Conservation (phyloP, 2,888 invertebrate species). For the Epistrophella euchroma region DNA sequence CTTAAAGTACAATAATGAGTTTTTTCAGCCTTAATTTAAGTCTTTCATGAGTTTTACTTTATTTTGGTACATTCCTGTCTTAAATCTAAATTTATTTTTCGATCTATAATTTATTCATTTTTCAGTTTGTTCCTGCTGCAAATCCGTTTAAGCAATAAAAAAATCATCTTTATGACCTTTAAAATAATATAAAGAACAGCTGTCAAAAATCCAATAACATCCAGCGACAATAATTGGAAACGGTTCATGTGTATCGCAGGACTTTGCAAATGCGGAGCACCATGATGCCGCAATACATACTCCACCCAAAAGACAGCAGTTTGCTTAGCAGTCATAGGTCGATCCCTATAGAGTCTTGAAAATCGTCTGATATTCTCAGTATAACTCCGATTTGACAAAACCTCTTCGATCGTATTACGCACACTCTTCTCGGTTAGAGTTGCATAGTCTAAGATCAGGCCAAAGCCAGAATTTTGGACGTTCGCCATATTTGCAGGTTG, state of each 20-base stretch:
- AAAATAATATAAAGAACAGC: constrained; percentile 1
- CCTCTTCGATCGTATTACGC: constrained; percentile 74
- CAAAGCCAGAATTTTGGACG: constrained; percentile 87
- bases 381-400: constrained; percentile 77
- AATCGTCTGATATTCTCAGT: constrained; percentile 81
- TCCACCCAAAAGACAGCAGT: constrained; percentile 85
- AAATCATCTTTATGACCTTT: background rate
- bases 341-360: constrained; percentile 84
- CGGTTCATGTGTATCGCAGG: constrained; percentile 84
- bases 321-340: constrained; percentile 84
- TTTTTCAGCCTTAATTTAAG: too few species aligned
- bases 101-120: background rate
- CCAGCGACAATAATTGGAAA: constrained; percentile 84
- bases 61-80: too few species aligned
- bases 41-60: too few species aligned
- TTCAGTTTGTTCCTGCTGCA: background rate
- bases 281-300: constrained; percentile 85
- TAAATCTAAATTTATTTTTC: background rate
- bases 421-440: constrained; percentile 74
- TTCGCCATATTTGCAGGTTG: constrained; percentile 91
- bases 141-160: background rate
- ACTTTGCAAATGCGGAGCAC: constrained; percentile 84
- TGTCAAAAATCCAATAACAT: constrained; percentile 80
- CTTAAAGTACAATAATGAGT: too few species aligned
- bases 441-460: constrained; percentile 72